Evolutionary conservation across 2,888 invertebrate genomes (phyloP).

Genomic region (Drosophila flavopinicola): DNA sequence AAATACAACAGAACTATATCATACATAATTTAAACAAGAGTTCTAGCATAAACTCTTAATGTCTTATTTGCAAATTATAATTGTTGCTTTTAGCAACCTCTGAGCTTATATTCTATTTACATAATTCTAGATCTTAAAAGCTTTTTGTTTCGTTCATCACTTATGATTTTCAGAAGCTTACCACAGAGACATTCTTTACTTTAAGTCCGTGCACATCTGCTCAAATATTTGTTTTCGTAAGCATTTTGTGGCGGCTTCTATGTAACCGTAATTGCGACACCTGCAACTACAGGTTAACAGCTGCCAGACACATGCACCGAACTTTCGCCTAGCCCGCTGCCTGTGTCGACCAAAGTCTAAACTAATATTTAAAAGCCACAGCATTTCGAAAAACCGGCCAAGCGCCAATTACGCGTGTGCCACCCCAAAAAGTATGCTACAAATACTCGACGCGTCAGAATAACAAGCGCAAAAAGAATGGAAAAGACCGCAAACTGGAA

Average conservation of each 20-base stretch:
- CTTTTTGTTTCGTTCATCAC: neutral
- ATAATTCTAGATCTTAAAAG: no score
- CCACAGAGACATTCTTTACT: neutral
- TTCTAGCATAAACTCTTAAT: no score
- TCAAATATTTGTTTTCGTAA: conserved; percentile 25
- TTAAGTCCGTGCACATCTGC: conserved; percentile 1
- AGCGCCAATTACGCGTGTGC: conserved; percentile 68
- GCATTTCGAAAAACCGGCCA: conserved; percentile 36
- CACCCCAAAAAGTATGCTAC: conserved; percentile 32
- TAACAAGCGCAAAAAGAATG: conserved; percentile 9
- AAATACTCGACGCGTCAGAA: conserved; percentile 30
- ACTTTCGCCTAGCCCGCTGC: conserved; percentile 7
- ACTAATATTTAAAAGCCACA: conserved; percentile 59
- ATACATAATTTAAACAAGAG: no score
- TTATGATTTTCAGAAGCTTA: neutral
- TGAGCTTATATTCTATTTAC: no score
- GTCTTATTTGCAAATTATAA: no score
- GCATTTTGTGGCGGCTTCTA: conserved; percentile 22
- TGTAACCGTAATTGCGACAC: conserved; percentile 45
- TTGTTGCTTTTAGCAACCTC: no score
- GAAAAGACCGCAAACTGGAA: conserved; percentile 9
- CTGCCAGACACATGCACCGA: conserved; percentile 33
- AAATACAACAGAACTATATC: no score
- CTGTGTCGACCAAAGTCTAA: conserved; percentile 14
- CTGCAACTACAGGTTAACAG: conserved; percentile 43